phyloP scores from a whole-genome alignment of 2,888 invertebrate genomes.

The Scaptomyza caliginosa region DNA sequence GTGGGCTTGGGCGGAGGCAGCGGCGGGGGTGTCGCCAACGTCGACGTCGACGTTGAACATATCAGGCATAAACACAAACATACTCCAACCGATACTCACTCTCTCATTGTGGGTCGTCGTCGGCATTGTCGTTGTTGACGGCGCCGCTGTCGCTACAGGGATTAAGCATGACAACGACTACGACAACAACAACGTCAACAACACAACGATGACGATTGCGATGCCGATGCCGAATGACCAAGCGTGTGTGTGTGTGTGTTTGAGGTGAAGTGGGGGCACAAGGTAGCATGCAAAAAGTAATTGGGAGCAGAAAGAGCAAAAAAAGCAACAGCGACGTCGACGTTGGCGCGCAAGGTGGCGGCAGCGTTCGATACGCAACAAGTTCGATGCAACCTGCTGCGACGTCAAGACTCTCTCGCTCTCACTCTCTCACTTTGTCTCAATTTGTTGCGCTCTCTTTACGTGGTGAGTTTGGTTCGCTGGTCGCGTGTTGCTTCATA shows the following conservation, averaged over 20 bases:
- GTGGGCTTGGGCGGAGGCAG: slow-evolving; percentile 11
- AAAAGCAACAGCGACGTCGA: slow-evolving; percentile 28
- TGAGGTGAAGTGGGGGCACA: slow-evolving; percentile 78
- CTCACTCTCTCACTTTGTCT: slow-evolving; percentile 9
- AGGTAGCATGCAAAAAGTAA: slow-evolving; percentile 81
- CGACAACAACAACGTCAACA: slow-evolving; percentile 63
- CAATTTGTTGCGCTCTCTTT: slow-evolving; percentile 61
- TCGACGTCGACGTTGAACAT: slow-evolving; percentile 52
- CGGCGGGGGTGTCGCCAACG: slow-evolving; percentile 23
- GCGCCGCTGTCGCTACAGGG: slow-evolving; percentile 69
- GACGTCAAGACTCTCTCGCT: slow-evolving; percentile 17
- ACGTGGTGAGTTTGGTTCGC: slow-evolving; percentile 49
- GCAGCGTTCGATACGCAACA: slow-evolving; percentile 64
- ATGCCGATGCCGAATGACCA: slow-evolving; percentile 65
- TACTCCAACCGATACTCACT: slow-evolving; percentile 43
- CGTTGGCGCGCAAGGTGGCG: slow-evolving; percentile 73
- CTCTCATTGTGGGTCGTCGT: slow-evolving; percentile 60
- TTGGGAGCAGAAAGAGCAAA: slow-evolving; percentile 79
- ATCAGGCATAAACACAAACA: slow-evolving; percentile 48
- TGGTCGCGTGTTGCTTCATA: slow-evolving; percentile 70
- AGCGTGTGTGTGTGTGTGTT: slow-evolving; percentile 49
- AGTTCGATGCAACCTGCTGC: slow-evolving; percentile 71
- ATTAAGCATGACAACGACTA: slow-evolving; percentile 76
- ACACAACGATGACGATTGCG: slow-evolving; percentile 73
- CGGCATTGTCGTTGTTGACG: slow-evolving; percentile 39